Percentiles rank a stretch among this genome's conserved stretches.
phyloP scores from a whole-genome alignment of 1,140 invertebrate genomes.

The Ceratoteleas bidentatus region DNA sequence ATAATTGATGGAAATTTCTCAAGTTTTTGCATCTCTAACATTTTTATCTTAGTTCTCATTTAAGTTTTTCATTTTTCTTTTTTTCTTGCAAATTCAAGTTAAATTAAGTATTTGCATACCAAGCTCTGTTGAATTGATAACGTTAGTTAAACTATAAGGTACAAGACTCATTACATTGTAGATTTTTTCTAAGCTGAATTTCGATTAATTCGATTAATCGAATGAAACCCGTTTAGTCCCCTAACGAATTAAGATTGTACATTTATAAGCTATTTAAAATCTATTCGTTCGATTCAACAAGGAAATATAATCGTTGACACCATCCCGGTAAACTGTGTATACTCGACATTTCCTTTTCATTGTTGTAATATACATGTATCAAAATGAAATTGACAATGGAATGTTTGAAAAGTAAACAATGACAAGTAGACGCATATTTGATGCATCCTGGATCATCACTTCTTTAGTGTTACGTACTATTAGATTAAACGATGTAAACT shows the following conservation, averaged over 20 bases:
- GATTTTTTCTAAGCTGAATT: constrained; percentile 33
- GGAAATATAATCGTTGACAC: constrained; percentile 29
- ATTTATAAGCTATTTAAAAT: constrained; percentile 44
- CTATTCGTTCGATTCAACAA: constrained; percentile 29
- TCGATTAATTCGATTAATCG: constrained; percentile 16
- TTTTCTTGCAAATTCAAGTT: no score
- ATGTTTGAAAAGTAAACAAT: constrained; percentile 25
- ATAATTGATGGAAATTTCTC: no score
- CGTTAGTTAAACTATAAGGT: constrained; percentile 9
- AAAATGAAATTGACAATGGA: constrained; percentile 22
- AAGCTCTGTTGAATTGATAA: no score
- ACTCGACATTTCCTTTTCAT: constrained; percentile 35
- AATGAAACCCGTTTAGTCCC: constrained; percentile 26
- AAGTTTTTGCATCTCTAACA: no score
- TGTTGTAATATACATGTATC: constrained; percentile 35
- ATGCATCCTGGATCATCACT: constrained; percentile 12
- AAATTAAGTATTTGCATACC: no score
- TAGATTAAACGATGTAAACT: constrained; percentile 34
- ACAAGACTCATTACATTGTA: constrained; percentile 31
- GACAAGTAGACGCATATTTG: no score
- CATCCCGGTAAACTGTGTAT: constrained; percentile 12
- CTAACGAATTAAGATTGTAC: constrained; percentile 45
- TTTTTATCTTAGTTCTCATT: no score
- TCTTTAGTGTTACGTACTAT: constrained; percentile 36
- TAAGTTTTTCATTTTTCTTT: no score